A percentile compares a stretch with the other conserved stretches of the same genome.
Evolutionary conservation across 1,140 invertebrate species (phyloP).

Genomic region (Lepidotrigona ventralis): DNA sequence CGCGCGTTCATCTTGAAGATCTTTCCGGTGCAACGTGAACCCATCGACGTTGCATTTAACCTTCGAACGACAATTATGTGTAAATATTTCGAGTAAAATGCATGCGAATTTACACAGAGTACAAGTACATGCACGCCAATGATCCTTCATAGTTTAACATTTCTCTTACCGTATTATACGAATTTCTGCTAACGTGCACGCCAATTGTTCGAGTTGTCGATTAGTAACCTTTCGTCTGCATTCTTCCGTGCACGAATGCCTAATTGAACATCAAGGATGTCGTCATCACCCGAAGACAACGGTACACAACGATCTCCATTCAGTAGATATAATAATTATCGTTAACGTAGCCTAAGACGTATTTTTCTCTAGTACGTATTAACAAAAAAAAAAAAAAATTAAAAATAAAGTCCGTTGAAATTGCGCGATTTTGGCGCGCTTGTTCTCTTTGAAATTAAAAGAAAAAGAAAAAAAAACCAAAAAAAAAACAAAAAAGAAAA

Average conservation of each 20-base stretch:
- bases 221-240: not conserved
- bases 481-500: not conserved
- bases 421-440: not conserved
- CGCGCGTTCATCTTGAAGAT: not conserved
- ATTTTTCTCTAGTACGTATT: conserved; percentile 19
- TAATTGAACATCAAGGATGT: conserved; percentile 10
- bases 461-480: not conserved
- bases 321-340: conserved; percentile 36
- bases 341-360: conserved; percentile 38
- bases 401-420: conserved; percentile 13
- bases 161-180: not conserved
- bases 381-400: not conserved
- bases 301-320: conserved; percentile 31
- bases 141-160: conserved; percentile 4
- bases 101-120: not conserved
- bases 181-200: not conserved
- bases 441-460: not conserved
- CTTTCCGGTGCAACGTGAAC: too few relatives aligned
- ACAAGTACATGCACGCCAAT: not conserved
- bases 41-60: not conserved
- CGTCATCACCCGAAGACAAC: conserved; percentile 50
- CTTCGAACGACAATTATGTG: not conserved
- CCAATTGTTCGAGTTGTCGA: not conserved
- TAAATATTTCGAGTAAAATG: not conserved
- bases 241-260: conserved; percentile 16